These are phyloP conservation scores for Malaclemys terrapin DNA, from an alignment of 2,113 vertebrate genomes.

Conservation along the genomic window DNA sequence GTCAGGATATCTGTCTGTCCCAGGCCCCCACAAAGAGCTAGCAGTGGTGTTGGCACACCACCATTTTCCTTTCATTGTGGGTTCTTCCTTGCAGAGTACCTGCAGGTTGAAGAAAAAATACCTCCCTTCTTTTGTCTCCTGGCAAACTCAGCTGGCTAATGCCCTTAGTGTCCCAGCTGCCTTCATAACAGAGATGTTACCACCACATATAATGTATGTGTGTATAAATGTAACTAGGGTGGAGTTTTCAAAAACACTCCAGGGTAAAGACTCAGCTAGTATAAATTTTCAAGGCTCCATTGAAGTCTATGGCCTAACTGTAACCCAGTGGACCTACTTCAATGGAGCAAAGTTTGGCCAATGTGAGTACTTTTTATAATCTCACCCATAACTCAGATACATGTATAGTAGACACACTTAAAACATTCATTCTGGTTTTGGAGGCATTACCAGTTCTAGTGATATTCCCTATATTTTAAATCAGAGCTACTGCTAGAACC, in stretches of 20 bases:
- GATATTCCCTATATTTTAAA: no score
- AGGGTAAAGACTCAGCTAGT: accelerated
- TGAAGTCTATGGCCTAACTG: neutral
- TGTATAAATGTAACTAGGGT: neutral
- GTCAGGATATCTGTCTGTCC: no score
- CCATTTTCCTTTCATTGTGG: neutral
- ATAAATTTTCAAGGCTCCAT: neutral
- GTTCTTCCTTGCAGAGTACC: neutral
- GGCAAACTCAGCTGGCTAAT: neutral
- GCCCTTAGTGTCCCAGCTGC: neutral
- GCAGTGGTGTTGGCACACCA: no score
- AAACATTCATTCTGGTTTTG: neutral
- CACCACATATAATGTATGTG: neutral
- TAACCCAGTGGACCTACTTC: neutral
- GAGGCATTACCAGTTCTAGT: no score
- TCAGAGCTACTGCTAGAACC: no score
- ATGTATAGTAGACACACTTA: neutral
- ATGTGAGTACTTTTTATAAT: neutral
- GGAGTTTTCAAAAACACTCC: neutral
- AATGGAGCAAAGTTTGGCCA: neutral
- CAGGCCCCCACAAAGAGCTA: no score
- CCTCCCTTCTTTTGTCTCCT: neutral
- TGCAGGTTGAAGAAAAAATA: neutral
- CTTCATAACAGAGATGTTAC: neutral
- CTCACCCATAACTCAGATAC: neutral